Evolutionary conservation across 2,888 invertebrate species (phyloP).

Genomic region (Nysson spinosus): DNA sequence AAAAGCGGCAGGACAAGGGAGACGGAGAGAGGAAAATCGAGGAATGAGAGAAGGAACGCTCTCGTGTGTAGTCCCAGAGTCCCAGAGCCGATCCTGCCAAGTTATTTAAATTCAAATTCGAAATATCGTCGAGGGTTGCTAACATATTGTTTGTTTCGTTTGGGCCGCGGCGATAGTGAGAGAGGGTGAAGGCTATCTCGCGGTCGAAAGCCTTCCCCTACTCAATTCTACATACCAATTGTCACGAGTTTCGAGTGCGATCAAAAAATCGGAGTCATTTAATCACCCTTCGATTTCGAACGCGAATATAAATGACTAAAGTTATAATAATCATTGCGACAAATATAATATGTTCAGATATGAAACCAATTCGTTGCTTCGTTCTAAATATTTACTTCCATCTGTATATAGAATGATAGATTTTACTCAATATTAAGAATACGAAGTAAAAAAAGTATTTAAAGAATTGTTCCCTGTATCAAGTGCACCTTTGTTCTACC

Average conservation of each 20-base stretch:
- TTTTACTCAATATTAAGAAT: neutral
- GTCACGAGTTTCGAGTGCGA: slow-evolving; percentile 32
- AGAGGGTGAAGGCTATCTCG: slow-evolving; percentile 63
- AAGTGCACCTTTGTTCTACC: no score
- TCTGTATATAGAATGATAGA: no score
- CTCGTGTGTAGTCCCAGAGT: slow-evolving; percentile 76
- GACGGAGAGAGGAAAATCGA: slow-evolving; percentile 48
- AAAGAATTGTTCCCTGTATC: no score
- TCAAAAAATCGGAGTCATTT: no score
- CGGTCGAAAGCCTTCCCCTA: slow-evolving; percentile 52
- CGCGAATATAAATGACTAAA: no score
- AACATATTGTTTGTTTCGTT: slow-evolving; percentile 78
- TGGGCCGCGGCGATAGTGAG: slow-evolving; percentile 65
- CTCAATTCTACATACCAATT: slow-evolving; percentile 40
- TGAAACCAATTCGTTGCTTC: no score
- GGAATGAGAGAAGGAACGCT: slow-evolving; percentile 66
- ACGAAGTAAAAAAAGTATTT: neutral
- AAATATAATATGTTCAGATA: no score
- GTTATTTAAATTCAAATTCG: slow-evolving; percentile 78
- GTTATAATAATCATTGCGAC: no score
- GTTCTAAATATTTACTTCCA: no score
- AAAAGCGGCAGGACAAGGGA: slow-evolving; percentile 32
- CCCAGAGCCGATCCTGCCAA: slow-evolving; percentile 78
- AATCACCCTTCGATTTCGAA: no score
- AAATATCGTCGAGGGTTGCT: slow-evolving; percentile 78